phyloP scores from a whole-genome alignment of 2,113 vertebrate species.

The Hyla sarda region DNA sequence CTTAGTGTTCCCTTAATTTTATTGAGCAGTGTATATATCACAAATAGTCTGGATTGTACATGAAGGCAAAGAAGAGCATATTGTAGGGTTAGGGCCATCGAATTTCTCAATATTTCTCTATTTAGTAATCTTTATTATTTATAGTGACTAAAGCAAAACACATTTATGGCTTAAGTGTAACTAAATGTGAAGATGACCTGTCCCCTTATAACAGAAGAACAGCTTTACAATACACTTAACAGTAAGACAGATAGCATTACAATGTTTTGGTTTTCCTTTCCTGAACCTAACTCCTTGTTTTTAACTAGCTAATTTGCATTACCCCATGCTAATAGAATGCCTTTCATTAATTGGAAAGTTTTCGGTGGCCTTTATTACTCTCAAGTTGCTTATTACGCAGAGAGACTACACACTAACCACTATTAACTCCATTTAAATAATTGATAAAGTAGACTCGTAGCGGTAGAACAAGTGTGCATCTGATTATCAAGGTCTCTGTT shows the following conservation, averaged over 20 bases:
- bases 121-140: too few relatives aligned
- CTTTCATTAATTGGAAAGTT: constrained; percentile 28
- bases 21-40: too few relatives aligned
- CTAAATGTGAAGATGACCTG: too few relatives aligned
- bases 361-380: constrained; percentile 2
- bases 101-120: too few relatives aligned
- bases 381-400: constrained; percentile 7
- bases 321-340: background rate
- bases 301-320: background rate
- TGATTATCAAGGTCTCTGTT: background rate
- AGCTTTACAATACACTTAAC: too few relatives aligned
- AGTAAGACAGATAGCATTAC: background rate
- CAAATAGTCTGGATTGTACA: too few relatives aligned
- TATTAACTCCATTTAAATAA: constrained; percentile 31
- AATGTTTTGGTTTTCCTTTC: background rate
- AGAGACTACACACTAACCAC: background rate
- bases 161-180: too few relatives aligned
- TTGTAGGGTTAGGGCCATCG: too few relatives aligned
- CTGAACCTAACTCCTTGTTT: background rate
- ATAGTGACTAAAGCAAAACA: too few relatives aligned
- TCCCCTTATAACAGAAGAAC: too few relatives aligned
- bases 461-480: background rate
- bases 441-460: background rate
- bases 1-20: too few relatives aligned
- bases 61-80: background rate